Base-by-base conservation (phyloP, 2,888 invertebrate genomes). In the Morpho deidamia region DNA sequence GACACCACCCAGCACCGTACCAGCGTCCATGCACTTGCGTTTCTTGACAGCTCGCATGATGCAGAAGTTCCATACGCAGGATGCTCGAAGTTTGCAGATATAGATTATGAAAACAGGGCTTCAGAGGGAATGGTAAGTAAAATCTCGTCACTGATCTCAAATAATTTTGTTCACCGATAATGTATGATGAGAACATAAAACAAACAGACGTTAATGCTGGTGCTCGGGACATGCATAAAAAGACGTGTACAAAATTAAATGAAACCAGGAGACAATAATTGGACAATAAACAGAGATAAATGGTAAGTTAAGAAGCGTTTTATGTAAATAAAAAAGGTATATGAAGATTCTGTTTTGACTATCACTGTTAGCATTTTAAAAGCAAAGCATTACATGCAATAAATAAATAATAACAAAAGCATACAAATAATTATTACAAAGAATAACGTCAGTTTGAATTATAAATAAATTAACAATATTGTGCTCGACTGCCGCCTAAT, bases 101-200 rank as follows among this genome's bases (percentile, higher is more conserved):
- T 44, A 69, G 68, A 60, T 58, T 60, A 65, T 61, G 64, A 69
- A 64, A 65, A 67, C 65, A 69, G 64, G 63, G 53, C 53, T 58
- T 61, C 63, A 64, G 62, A 61, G 64, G 66, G 60, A 51, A 63
- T 65, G 56, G 61, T 65, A 61, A 69, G 70, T 70, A 83, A 84
- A 86, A 84, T 85, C 88, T 88, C 87, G 88, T 83, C 88, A 73
- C 88, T 88, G 88, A 88, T 88, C 87, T 87, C 84, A 86, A 75
- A 78, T 87, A 86, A 86, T 83, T 87, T 84, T 82, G 82, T 71
- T 60, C 63, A 45, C 38, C 5, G 44, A 51, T 51, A 59, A 41
- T 57, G 56, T 41, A 51, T 50, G 12, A 56, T 11, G 42, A 35
- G 63, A 62, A 61, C 61, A 63, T 64, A 69, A 70, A 72, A 81